phyloP scores from a whole-genome alignment of 2,113 vertebrate species.

The Mustelus asterias region DNA sequence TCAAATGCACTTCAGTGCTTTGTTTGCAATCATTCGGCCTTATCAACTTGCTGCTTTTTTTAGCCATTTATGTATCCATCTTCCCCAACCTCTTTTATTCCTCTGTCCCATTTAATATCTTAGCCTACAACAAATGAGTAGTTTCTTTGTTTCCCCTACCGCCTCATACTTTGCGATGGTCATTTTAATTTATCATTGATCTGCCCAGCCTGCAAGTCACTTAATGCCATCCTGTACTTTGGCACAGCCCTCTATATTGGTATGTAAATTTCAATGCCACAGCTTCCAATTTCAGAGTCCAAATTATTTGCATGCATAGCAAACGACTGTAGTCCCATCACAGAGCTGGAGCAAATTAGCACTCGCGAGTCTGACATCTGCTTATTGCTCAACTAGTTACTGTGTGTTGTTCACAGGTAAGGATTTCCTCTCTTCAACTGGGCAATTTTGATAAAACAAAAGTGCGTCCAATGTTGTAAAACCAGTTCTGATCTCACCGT shows the following conservation, averaged over 20 bases:
- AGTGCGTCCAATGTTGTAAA: too few relatives aligned
- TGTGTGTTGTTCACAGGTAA: not conserved
- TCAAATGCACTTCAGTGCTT: not conserved
- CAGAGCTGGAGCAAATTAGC: not conserved
- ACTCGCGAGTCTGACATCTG: not conserved
- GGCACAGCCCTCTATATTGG: not conserved
- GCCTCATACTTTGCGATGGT: not conserved
- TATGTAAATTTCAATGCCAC: not conserved
- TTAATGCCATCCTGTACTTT: not conserved
- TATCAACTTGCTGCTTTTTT: not conserved
- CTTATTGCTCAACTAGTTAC: not conserved
- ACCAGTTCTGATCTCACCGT: conserved; percentile 55
- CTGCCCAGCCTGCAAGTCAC: not conserved
- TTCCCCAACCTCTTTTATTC: not conserved
- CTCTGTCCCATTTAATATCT: not conserved
- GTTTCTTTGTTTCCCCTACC: not conserved
- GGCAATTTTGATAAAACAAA: not conserved
- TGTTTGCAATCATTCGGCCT: not conserved
- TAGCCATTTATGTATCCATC: not conserved
- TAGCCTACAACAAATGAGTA: not conserved
- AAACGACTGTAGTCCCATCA: not conserved
- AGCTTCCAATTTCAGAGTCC: not conserved
- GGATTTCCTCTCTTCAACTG: not conserved
- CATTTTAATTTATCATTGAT: not conserved
- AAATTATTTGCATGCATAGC: not conserved